Conservation (phyloP, 2,888 invertebrate species). For the Diarsia dahlii region DNA sequence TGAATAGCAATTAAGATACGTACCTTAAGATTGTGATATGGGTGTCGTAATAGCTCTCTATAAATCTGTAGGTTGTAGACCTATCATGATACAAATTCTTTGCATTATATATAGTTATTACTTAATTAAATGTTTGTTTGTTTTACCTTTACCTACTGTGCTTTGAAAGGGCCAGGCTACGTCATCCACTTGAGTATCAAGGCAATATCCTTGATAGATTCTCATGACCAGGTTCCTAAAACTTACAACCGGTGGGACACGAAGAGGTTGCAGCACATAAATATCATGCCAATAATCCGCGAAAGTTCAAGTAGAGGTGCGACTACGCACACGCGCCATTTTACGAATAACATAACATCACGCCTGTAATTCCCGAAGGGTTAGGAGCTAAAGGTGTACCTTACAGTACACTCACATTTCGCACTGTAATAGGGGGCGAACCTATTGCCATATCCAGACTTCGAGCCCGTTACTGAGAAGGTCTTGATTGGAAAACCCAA, state of each 20-base stretch:
- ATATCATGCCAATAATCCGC: not conserved
- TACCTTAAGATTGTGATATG: constrained; percentile 89
- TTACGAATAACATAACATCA: too few relatives aligned
- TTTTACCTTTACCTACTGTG: constrained; percentile 20
- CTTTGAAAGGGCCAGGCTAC: not conserved
- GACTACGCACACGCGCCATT: too few relatives aligned
- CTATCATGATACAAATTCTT: constrained; percentile 76
- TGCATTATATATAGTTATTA: constrained; percentile 70
- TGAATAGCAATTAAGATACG: constrained; percentile 77
- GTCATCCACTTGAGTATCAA: not conserved
- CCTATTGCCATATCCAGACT: too few relatives aligned
- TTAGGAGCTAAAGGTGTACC: too few relatives aligned
- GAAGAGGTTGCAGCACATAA: too few relatives aligned
- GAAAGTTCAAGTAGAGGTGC: too few relatives aligned
- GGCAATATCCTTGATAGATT: not conserved
- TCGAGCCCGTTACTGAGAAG: too few relatives aligned
- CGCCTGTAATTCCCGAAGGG: too few relatives aligned
- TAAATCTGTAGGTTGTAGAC: constrained; percentile 79
- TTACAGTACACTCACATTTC: too few relatives aligned
- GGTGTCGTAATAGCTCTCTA: constrained; percentile 89
- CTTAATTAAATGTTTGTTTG: constrained; percentile 55
- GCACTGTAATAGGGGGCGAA: too few relatives aligned
- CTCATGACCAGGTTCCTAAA: not conserved
- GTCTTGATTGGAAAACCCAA: too few relatives aligned
- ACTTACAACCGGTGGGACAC: too few relatives aligned